Evolutionary conservation across 2,888 invertebrate genomes (phyloP), one percentile per base, ranked within the genome.

Genomic region (Linhomoeus sp.): DNA sequence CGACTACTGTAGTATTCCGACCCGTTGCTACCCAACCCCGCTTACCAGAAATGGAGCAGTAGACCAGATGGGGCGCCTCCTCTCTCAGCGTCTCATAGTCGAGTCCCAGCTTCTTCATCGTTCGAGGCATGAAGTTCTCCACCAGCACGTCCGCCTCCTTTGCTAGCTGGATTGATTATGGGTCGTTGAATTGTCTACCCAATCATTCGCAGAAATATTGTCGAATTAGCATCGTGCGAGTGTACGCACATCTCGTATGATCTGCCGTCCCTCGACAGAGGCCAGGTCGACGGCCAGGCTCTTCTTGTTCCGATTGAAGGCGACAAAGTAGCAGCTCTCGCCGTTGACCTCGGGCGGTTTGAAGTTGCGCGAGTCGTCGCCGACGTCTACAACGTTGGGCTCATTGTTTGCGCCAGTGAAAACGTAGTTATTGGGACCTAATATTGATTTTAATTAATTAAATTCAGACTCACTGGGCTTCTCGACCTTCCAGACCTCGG

Each of bases 401-500:
- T 33, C 9, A n/a, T n/a, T n/a, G n/a, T n/a, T n/a, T n/a, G n/a
- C n/a, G n/a, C n/a, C n/a, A n/a, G n/a, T n/a, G n/a, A n/a, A n/a
- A n/a, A n/a, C n/a, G n/a, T n/a, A n/a, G n/a, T n/a, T n/a, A n/a
- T n/a, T n/a, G n/a, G n/a, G n/a, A n/a, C n/a, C n/a, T n/a, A n/a
- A n/a, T n/a, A n/a, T n/a, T n/a, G n/a, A n/a, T n/a, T n/a, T n/a
- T n/a, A n/a, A n/a, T n/a, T n/a, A n/a, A n/a, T n/a, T n/a, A n/a
- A n/a, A n/a, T 3, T 26, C n/a, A 19, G 23, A 48, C 46, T 53
- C 55, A 67, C 69, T 77, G 1, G 86, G 80, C 55, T 77, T 77
- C 65, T 94, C 92, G 37, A 94, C 76, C 74, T 92, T 90, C 43
- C 86, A 77, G 1, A 92, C 75, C 62, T 87, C 84, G 0, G 90